Conservation (phyloP, 2,113 vertebrate genomes). For the Oreotrochilus melanogaster region DNA sequence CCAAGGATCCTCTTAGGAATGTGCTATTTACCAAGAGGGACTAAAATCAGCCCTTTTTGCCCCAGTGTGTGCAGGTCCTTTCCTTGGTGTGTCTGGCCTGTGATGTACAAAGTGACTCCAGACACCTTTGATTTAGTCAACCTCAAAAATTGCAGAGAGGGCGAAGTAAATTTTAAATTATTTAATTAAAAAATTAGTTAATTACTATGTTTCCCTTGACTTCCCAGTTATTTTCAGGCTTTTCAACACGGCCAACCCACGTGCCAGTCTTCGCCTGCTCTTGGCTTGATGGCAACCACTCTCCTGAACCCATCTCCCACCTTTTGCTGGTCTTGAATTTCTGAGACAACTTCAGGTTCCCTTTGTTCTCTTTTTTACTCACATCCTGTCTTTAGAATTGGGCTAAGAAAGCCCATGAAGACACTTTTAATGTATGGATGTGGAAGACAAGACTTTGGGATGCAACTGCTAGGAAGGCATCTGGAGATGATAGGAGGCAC, state of each 20-base stretch:
- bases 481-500: background rate
- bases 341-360: background rate
- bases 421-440: background rate
- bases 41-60: background rate
- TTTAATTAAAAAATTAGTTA: rapidly evolving
- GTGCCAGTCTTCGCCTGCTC: background rate
- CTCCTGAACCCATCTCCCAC: background rate
- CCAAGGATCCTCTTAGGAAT: background rate
- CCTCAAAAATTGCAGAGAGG: background rate
- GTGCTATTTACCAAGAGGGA: background rate
- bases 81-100: too few species aligned
- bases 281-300: background rate
- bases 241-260: background rate
- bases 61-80: background rate
- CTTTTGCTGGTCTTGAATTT: background rate
- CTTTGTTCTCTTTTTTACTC: background rate
- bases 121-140: background rate
- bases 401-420: background rate
- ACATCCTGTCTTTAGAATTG: background rate
- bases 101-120: background rate
- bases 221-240: too few species aligned
- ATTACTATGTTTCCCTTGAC: background rate
- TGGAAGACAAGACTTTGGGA: rapidly evolving
- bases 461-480: background rate
- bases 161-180: background rate